phyloP scores from a whole-genome alignment of 2,113 vertebrate species.

The Phoenicopterus ruber region DNA sequence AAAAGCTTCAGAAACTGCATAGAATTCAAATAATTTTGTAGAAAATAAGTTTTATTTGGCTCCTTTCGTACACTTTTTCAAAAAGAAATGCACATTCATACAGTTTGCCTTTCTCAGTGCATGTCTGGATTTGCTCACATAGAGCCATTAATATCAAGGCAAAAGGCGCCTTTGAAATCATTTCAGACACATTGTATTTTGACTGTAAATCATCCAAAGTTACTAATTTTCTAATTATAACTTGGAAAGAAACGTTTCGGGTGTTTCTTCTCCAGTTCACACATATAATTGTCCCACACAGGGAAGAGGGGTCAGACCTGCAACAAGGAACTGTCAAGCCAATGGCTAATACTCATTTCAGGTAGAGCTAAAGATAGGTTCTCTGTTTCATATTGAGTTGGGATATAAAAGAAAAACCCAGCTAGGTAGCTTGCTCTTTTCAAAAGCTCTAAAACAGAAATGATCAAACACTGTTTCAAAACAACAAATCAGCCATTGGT shows the following conservation, averaged over 20 bases:
- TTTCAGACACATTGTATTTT: not conserved
- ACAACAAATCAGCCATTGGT: not conserved
- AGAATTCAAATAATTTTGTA: constrained; percentile 48
- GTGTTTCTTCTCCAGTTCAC: not conserved
- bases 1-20: not conserved
- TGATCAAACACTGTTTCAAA: not conserved
- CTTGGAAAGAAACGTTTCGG: not conserved
- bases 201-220: not conserved
- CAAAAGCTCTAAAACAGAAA: not conserved
- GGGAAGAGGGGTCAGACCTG: constrained; percentile 3
- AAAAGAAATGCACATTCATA: constrained; percentile 47
- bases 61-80: constrained; percentile 40
- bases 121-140: constrained; percentile 11
- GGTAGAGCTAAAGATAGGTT: not conserved
- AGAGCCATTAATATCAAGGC: not conserved
- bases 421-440: not conserved
- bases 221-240: not conserved
- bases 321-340: not conserved
- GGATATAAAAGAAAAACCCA: not conserved
- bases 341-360: not conserved
- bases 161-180: not conserved
- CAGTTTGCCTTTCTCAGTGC: not conserved
- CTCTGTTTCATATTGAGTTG: not conserved
- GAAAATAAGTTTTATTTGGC: constrained; percentile 77
- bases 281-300: not conserved